Evolutionary conservation across 2,888 invertebrate species (phyloP).

Genomic region (Leptura quadrifasciata): DNA sequence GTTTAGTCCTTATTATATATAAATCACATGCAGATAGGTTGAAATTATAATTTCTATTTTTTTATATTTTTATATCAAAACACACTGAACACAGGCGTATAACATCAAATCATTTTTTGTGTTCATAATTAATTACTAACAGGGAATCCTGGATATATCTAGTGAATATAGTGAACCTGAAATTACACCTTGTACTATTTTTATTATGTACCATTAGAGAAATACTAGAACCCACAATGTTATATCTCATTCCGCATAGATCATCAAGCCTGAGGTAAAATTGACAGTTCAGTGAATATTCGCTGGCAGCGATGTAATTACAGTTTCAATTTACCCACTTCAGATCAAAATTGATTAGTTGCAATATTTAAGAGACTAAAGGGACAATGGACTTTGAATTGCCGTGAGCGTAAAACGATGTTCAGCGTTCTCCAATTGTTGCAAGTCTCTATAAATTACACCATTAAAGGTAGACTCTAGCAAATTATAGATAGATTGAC

Average conservation of each 20-base stretch:
- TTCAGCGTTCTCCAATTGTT: slow-evolving; percentile 5
- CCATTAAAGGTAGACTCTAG: not conserved
- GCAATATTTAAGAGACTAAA: slow-evolving; percentile 30
- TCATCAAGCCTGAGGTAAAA: slow-evolving; percentile 1
- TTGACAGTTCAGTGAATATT: slow-evolving; percentile 22
- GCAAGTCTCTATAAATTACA: not conserved
- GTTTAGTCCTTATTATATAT: too few relatives aligned
- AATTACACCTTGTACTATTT: not conserved
- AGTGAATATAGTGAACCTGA: too few relatives aligned
- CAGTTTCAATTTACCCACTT: slow-evolving; percentile 17
- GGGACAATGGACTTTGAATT: slow-evolving; percentile 20
- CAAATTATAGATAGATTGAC: too few relatives aligned
- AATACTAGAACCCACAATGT: not conserved
- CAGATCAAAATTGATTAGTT: slow-evolving; percentile 26
- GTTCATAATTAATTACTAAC: too few relatives aligned
- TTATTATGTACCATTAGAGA: not conserved
- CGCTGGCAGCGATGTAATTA: slow-evolving; percentile 10
- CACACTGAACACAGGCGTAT: too few relatives aligned
- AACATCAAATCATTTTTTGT: too few relatives aligned
- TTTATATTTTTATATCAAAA: too few relatives aligned
- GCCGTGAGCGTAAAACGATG: not conserved
- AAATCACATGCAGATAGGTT: too few relatives aligned
- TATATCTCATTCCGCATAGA: slow-evolving; percentile 4
- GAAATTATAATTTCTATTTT: too few relatives aligned
- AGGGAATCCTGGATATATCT: too few relatives aligned